A percentile compares a stretch with the other conserved stretches of the same genome.
Conservation (phyloP, 1,140 invertebrate genomes). For the Vanessa tameamea region DNA sequence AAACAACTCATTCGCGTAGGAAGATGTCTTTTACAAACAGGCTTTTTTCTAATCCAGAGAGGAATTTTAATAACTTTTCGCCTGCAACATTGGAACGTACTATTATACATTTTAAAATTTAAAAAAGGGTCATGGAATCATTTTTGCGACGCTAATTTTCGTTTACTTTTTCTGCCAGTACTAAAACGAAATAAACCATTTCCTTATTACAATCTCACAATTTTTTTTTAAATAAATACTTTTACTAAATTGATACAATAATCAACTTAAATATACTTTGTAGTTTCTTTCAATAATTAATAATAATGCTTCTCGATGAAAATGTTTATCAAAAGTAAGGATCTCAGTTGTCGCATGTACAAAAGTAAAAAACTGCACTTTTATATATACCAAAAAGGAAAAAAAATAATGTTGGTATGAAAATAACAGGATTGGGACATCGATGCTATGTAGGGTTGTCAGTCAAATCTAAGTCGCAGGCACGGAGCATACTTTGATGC, state of each 20-base stretch:
- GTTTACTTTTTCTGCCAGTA: too few relatives aligned
- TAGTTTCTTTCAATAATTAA: too few relatives aligned
- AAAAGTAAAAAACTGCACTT: neutral
- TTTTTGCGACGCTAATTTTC: neutral
- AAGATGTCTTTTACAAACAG: constrained; percentile 38
- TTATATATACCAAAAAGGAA: neutral
- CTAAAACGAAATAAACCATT: too few relatives aligned
- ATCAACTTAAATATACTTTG: too few relatives aligned
- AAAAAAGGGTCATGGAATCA: neutral
- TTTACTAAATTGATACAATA: too few relatives aligned
- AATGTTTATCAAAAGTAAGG: too few relatives aligned
- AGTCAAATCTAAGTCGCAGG: constrained; percentile 28
- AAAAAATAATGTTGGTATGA: constrained; percentile 2
- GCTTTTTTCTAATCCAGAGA: constrained; percentile 35
- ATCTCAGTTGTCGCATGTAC: neutral
- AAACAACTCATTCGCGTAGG: constrained; percentile 32
- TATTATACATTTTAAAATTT: neutral
- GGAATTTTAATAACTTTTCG: constrained; percentile 34
- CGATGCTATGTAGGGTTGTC: constrained; percentile 21
- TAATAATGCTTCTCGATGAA: too few relatives aligned
- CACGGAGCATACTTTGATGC: constrained; percentile 38
- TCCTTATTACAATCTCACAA: too few relatives aligned
- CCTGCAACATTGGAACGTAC: neutral
- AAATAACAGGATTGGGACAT: constrained; percentile 9
- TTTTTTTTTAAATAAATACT: too few relatives aligned